These are phyloP conservation scores for Potorous gilbertii DNA, from an alignment of 2,797 vertebrate genomes.

Conservation along the genomic window DNA sequence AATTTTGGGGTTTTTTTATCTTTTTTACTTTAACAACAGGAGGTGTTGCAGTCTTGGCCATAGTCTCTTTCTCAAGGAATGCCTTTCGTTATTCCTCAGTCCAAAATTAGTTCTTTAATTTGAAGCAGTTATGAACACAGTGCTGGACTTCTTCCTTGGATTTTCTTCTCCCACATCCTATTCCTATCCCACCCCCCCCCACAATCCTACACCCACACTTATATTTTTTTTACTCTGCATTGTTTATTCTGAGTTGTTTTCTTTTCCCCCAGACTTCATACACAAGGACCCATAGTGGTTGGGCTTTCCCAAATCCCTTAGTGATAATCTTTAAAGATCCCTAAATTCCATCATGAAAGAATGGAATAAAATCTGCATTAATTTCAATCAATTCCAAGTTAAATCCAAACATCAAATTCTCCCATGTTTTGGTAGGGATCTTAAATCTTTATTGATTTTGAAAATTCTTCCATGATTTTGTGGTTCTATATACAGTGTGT, in stretches of 20 bases:
- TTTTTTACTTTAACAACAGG: neutral
- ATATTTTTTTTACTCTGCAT: constrained; percentile 50
- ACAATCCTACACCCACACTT: constrained; percentile 8
- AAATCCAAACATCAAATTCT: constrained; percentile 32
- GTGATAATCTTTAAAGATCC: constrained; percentile 49
- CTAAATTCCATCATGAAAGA: constrained; percentile 50
- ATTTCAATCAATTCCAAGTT: constrained; percentile 29
- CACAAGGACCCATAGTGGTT: neutral
- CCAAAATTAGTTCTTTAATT: constrained; percentile 74
- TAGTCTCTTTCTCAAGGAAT: constrained; percentile 62
- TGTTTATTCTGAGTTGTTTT: constrained; percentile 46
- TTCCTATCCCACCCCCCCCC: neutral
- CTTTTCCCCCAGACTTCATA: constrained; percentile 18
- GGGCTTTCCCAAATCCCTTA: constrained; percentile 58
- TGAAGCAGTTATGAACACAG: constrained; percentile 75
- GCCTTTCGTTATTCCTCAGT: constrained; percentile 62
- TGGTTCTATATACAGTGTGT: neutral
- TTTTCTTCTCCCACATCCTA: constrained; percentile 59
- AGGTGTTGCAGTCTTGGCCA: constrained; percentile 37
- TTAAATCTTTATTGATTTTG: neutral
- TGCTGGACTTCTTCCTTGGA: constrained; percentile 52
- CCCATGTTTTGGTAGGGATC: constrained; percentile 2
- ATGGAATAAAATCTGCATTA: constrained; percentile 48
- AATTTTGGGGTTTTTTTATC: neutral
- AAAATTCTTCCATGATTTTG: neutral